These are phyloP conservation scores for Hermaeophaga mercurialis DNA, from an alignment of 2,888 invertebrate species.

Conservation along the genomic window DNA sequence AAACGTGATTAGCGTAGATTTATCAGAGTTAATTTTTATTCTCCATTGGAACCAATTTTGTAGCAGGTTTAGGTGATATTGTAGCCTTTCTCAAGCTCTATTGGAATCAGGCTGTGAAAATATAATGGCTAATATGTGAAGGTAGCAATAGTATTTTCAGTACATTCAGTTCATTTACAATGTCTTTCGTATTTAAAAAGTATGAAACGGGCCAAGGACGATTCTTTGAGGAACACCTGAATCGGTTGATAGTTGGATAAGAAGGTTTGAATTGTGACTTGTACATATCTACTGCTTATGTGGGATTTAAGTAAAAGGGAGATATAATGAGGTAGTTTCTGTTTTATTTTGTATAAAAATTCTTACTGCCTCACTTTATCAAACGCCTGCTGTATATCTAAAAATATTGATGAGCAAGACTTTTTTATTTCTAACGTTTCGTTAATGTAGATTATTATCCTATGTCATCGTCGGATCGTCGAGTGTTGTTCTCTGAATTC, in stretches of 20 bases:
- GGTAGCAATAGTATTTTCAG: not conserved
- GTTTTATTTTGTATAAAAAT: not conserved
- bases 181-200: not conserved
- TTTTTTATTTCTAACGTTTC: not conserved
- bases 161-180: not conserved
- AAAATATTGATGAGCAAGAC: not conserved
- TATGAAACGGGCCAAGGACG: not conserved
- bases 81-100: no score
- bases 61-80: no score
- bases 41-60: no score
- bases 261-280: not conserved
- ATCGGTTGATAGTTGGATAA: not conserved
- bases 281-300: not conserved
- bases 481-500: not conserved
- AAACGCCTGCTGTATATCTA: not conserved
- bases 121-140: conserved; percentile 5
- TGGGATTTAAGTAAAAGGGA: conserved; percentile 4
- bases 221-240: not conserved
- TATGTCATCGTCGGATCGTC: not conserved
- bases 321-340: not conserved
- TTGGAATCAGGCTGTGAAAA: no score
- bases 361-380: not conserved
- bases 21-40: no score
- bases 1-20: no score
- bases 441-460: no score